Conservation (phyloP, 2,797 vertebrate species). For the Anas capensis region DNA sequence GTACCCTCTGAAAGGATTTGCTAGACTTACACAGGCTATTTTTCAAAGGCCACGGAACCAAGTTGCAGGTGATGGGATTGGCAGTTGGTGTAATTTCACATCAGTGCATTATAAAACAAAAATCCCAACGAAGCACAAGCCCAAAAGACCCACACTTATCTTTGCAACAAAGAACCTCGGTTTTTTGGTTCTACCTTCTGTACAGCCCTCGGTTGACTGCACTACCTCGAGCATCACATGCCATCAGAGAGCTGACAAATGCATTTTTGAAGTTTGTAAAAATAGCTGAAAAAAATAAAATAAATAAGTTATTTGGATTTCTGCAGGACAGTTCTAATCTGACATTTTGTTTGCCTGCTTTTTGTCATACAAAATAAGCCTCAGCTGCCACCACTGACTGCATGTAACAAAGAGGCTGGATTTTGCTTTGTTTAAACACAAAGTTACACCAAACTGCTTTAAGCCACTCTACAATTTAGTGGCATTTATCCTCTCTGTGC, state of each 20-base stretch:
- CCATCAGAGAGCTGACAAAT: background rate
- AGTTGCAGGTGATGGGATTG: background rate
- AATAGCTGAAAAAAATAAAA: background rate
- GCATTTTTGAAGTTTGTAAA: background rate
- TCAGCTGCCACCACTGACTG: background rate
- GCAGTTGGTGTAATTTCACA: background rate
- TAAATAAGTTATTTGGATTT: background rate
- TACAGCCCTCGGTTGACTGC: background rate
- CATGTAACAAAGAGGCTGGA: background rate
- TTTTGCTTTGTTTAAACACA: conserved; percentile 20
- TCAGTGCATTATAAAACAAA: background rate
- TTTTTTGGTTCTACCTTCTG: background rate
- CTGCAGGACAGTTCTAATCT: background rate
- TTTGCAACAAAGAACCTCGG: background rate
- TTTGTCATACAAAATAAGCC: background rate
- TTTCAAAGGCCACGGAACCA: background rate
- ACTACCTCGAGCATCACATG: background rate
- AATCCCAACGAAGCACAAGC: rapidly evolving
- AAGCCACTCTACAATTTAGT: conserved; percentile 3
- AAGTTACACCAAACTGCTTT: conserved; percentile 20
- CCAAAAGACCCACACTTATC: rapidly evolving
- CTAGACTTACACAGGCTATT: background rate
- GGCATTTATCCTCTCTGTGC: background rate
- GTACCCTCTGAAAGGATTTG: background rate
- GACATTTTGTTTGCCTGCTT: background rate